Evolutionary conservation across 2,113 vertebrate species (phyloP).

Genomic region (Mesocricetus auratus): DNA sequence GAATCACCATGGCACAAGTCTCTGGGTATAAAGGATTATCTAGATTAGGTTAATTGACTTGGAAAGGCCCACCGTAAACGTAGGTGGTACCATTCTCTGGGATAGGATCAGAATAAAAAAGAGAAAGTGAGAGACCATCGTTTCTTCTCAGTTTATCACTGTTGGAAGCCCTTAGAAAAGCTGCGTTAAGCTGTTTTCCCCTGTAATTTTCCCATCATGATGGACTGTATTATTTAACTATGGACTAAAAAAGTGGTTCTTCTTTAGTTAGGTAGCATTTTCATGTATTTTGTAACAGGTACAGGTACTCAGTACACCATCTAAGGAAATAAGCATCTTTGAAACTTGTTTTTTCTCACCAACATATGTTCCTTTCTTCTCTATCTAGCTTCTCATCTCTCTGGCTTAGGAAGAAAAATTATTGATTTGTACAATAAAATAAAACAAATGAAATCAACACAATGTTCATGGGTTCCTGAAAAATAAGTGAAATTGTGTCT

Average conservation of each 20-base stretch:
- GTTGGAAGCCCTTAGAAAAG: not conserved
- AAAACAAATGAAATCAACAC: not conserved
- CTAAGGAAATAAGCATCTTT: not conserved
- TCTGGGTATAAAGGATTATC: not conserved
- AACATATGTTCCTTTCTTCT: not conserved
- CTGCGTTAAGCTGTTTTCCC: not conserved
- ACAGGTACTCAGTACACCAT: not conserved
- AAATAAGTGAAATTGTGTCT: not conserved
- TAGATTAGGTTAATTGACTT: not conserved
- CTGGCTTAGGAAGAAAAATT: not conserved
- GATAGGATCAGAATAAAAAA: not conserved
- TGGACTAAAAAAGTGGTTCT: not conserved
- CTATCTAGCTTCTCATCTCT: not conserved
- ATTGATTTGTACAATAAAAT: not conserved
- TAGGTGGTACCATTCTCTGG: not conserved
- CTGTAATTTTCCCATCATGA: not conserved
- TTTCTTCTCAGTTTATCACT: not conserved
- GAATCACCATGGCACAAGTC: not conserved
- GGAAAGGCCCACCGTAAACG: not conserved
- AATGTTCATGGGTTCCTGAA: not conserved
- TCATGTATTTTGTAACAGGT: not conserved
- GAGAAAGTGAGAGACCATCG: not conserved
- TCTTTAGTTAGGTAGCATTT: not conserved
- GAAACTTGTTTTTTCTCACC: not conserved
- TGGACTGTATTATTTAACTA: not conserved